Percentiles rank a stretch among this genome's conserved stretches.
Evolutionary conservation across 2,888 invertebrate genomes (phyloP).

Genomic region (Steinernema scapterisci): DNA sequence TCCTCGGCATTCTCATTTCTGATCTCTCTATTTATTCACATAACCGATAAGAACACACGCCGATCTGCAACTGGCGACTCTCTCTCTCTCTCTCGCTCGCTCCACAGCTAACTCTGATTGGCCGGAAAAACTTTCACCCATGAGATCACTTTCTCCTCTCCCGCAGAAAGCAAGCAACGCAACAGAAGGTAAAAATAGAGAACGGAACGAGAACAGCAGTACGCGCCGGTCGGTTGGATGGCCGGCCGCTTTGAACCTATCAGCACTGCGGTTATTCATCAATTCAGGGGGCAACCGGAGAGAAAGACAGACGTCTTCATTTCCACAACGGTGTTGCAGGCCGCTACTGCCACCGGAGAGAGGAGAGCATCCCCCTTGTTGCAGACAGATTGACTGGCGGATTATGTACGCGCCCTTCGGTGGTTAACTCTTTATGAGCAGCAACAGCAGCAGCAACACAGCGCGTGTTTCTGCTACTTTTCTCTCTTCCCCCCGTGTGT

Average conservation of each 20-base stretch:
- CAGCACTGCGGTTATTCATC: neutral
- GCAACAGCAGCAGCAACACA: too few relatives aligned
- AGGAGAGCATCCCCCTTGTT: neutral
- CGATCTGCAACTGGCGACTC: neutral
- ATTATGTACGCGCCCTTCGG: neutral
- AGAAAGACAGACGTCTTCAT: neutral
- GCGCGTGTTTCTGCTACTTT: neutral
- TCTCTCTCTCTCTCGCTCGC: constrained; percentile 1
- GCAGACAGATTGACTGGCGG: constrained; percentile 28
- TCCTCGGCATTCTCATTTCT: too few relatives aligned
- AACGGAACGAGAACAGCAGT: constrained; percentile 3
- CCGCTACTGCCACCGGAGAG: neutral
- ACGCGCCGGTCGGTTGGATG: neutral
- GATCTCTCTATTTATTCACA: too few relatives aligned
- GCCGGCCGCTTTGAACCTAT: neutral
- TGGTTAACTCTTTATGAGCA: neutral
- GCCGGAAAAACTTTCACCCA: neutral
- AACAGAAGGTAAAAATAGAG: neutral
- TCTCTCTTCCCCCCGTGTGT: constrained; percentile 34
- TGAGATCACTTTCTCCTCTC: neutral
- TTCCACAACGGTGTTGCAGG: neutral
- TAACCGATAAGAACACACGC: neutral
- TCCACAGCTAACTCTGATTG: too few relatives aligned
- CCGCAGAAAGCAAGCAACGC: too few relatives aligned
- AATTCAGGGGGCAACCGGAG: neutral